Base-by-base conservation (phyloP, 2,797 vertebrate species). In the Pseudochromis fuscus region DNA sequence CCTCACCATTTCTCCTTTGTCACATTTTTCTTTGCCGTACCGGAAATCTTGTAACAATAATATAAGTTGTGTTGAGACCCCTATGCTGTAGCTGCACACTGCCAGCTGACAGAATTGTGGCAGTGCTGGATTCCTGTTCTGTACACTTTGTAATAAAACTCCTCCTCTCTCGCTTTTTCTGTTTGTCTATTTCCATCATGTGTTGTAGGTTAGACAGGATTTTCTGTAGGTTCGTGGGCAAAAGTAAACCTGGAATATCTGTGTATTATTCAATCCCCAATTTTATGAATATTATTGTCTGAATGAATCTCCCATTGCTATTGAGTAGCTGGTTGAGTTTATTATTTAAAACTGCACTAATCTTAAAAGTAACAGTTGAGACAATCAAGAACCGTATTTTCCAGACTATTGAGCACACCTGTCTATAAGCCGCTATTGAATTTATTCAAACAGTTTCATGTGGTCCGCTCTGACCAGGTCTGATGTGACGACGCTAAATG, bases 1-100 rank as follows among this genome's bases (percentile, higher is more conserved):
- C 72, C 83, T 77, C 83, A 42, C 68, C 73, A 64, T 77, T 86
- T 67, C 83, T 76, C 56, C 71, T 81, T 82, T 88, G 76, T 89
- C 80, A 69, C 75, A 75, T 72, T 72, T n/a, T 82, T 64, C 77
- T 82, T 56, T 82, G 59, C 75, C 21, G 52, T 40, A 46, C 23
- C 1, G 59, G 68, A 79, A 75, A 73, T 68, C 78, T 73, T 82
- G 70, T 77, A 72, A 66, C 68, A 55, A 66, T 87, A 67, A 70
- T 80, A 77, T 75, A 77, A 69, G 67, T 88, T 82, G 33, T 80
- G 77, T 82, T 42, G 70, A 63, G 64, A 84, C 31, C 51, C 57
- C 67, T 40, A 65, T 64, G 67, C 77, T 85, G 73, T 55, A 72
- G 37, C 74, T 52, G 24, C 75, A 72, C 67, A 23, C 58, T 42